phyloP scores from a whole-genome alignment of 2,797 vertebrate species.

The Glyptemys insculpta region DNA sequence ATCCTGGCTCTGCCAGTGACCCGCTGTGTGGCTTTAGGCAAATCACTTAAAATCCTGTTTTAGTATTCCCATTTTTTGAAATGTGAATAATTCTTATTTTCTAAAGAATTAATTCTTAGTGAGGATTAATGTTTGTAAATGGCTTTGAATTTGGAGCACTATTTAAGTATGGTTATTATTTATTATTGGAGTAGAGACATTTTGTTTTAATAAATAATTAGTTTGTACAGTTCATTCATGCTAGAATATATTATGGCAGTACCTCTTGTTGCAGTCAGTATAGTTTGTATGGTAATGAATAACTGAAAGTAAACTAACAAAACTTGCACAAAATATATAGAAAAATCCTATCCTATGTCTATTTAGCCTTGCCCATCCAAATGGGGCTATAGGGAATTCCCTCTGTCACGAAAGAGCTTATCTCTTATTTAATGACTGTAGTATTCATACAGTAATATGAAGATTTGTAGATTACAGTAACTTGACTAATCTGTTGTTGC shows the following conservation, averaged over 20 bases:
- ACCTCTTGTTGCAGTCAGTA: not conserved
- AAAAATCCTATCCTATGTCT: not conserved
- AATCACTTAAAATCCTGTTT: not conserved
- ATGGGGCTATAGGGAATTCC: slow-evolving; percentile 72
- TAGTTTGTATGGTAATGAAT: slow-evolving; percentile 17
- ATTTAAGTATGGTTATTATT: not conserved
- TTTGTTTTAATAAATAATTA: not conserved
- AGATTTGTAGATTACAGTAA: slow-evolving; percentile 70
- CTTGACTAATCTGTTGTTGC: slow-evolving; percentile 82
- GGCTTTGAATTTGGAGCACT: not conserved
- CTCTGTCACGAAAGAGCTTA: slow-evolving; percentile 68
- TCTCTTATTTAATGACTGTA: not conserved
- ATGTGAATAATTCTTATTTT: slow-evolving; percentile 2
- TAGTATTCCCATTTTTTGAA: slow-evolving; percentile 7
- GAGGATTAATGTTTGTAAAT: not conserved
- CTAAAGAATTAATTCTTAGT: not conserved
- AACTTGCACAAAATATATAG: not conserved
- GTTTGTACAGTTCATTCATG: not conserved
- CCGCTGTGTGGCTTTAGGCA: not conserved
- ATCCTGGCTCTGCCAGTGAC: not conserved
- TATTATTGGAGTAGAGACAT: not conserved
- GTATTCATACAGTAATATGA: slow-evolving; percentile 31
- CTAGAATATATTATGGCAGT: not conserved
- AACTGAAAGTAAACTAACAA: slow-evolving; percentile 1
- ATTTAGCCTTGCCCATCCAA: slow-evolving; percentile 24